Base-by-base conservation (phyloP, 2,888 invertebrate species). In the Xanthia togata region DNA sequence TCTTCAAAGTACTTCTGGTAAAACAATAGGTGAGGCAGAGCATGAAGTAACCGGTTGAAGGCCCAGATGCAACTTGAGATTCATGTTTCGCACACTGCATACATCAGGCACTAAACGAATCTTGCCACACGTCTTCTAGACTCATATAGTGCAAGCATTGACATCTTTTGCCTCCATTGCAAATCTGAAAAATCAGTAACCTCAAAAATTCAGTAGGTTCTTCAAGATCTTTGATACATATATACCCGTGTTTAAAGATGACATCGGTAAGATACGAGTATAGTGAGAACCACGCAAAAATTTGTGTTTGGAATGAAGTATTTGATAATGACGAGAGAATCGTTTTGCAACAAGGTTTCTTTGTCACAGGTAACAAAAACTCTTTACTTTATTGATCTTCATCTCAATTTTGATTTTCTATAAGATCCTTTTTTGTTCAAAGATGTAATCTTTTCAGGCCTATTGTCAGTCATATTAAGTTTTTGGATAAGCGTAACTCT, bases 1-100 rank as follows among this genome's bases (percentile, higher is more conserved):
- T 72, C 68, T 65, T 70, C 38, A 1, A 78, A 65, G 73, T 80
- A 81, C 76, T 79, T 75, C 50, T 70, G 57, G 35, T 62, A 55
- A 38, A 63, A 89, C 88, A 90, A 91, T 88, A 78, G 72, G 84
- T 73, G 88, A 89, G 92, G 83, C 92, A 92, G 94, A 93, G 93
- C 94, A 89, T 90, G 85, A 89, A 90, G 41, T 73, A 91, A 92
- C 93, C 86, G 84, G 94, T 78, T 84, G 77, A 84, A 84, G 84
- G 70, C 83, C 81, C 82, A 85, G 82, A 83, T 85, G 92, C 86
- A 92, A 93, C 86, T 75, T 87, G 92, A 93, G 90, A 90, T 86
- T 82, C 85, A 82, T 63, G 84, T 84, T 87, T 78, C 70, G 67
- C 47, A 82, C 70, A 79, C 70, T 72, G 70, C 38, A 81, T 70